Evolutionary conservation across 2,888 invertebrate genomes (phyloP).

Genomic region (Phoenoteleia sp.): DNA sequence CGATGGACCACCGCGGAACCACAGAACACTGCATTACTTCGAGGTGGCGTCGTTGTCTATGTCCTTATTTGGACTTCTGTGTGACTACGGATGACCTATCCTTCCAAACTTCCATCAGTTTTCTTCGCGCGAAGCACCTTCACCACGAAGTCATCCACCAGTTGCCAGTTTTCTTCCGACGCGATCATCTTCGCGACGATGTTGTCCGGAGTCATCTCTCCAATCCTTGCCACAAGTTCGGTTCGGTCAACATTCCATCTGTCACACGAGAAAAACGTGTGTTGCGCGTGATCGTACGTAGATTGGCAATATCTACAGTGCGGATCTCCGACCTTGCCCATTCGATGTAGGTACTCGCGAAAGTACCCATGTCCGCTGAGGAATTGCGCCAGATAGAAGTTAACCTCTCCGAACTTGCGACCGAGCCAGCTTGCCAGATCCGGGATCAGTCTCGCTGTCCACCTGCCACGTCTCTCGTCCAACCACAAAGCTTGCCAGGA

Average conservation of each 20-base stretch:
- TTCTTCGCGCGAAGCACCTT: not conserved
- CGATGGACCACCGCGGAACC: no score
- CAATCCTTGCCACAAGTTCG: not conserved
- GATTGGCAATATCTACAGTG: not conserved
- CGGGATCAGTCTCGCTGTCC: constrained; percentile 62
- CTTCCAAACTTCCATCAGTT: no score
- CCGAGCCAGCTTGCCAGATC: constrained; percentile 37
- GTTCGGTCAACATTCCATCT: not conserved
- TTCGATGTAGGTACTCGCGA: not conserved
- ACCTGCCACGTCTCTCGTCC: constrained; percentile 32
- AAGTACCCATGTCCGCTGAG: constrained; percentile 1
- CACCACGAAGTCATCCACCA: no score
- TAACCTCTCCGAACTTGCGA: not conserved
- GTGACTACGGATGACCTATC: no score
- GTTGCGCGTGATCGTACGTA: not conserved
- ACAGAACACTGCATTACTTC: no score
- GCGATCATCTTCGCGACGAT: not conserved
- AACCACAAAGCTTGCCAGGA: constrained; percentile 68
- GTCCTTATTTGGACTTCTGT: no score
- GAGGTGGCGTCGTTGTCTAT: no score
- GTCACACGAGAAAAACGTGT: not conserved
- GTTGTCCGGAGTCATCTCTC: not conserved
- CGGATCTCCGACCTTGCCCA: not conserved
- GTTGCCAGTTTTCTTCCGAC: no score
- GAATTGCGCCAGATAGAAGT: not conserved